Conservation (phyloP, 2,797 vertebrate genomes). For the Chiropotes sagulatus region DNA sequence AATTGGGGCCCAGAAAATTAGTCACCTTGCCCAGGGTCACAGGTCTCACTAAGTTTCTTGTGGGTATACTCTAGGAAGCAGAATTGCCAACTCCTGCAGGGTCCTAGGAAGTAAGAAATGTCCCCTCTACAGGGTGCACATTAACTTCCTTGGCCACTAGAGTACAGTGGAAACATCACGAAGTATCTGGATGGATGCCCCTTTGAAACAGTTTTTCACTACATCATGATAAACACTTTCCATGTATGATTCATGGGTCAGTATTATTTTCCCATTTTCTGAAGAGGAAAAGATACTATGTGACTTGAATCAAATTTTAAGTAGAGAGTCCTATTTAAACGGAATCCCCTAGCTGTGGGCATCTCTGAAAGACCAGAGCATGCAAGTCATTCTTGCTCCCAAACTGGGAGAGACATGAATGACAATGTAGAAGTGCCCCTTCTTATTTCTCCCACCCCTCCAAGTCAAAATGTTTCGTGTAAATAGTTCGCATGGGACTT, state of each 20-base stretch:
- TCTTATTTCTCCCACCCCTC: not conserved
- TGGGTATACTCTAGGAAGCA: not conserved
- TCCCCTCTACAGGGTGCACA: not conserved
- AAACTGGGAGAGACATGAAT: not conserved
- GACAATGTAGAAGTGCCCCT: not conserved
- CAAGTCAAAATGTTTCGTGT: not conserved
- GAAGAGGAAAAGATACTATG: slow-evolving; percentile 55
- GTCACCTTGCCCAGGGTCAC: not conserved
- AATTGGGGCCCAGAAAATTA: not conserved
- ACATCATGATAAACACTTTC: slow-evolving; percentile 53
- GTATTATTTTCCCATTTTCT: slow-evolving; percentile 63
- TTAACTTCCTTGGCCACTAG: not conserved
- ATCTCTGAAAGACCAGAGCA: not conserved
- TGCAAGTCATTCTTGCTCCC: not conserved
- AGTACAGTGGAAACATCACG: not conserved
- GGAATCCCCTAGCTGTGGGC: not conserved
- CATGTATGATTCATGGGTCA: slow-evolving; percentile 52
- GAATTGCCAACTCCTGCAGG: not conserved
- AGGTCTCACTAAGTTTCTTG: not conserved
- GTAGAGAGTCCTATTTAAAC: slow-evolving; percentile 18
- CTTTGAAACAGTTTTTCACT: slow-evolving; percentile 62
- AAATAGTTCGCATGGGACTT: not conserved
- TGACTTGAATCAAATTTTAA: slow-evolving; percentile 50
- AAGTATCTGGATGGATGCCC: not conserved
- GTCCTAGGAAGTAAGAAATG: not conserved